Conservation (phyloP, 1,140 invertebrate genomes). For the Pomacea maculata region DNA sequence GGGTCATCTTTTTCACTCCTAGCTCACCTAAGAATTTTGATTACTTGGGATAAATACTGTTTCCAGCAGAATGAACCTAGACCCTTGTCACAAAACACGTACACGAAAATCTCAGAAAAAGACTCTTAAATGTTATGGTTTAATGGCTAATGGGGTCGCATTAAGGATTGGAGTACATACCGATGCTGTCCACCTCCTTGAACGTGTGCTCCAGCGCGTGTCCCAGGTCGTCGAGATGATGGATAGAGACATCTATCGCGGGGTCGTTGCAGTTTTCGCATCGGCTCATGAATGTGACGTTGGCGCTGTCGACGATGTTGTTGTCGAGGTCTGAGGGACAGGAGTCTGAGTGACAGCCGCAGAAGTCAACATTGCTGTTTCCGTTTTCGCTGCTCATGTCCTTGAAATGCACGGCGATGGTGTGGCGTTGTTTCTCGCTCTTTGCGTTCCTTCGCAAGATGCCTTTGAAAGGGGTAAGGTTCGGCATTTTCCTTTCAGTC, state of each 20-base stretch:
- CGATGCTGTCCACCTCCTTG: constrained; percentile 17
- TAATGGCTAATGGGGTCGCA: too few relatives aligned
- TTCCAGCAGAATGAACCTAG: too few relatives aligned
- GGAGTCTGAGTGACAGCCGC: background rate
- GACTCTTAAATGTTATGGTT: too few relatives aligned
- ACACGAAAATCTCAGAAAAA: too few relatives aligned
- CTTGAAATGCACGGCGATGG: constrained; percentile 1
- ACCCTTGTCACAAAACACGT: too few relatives aligned
- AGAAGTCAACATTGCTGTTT: background rate
- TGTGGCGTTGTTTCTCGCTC: background rate
- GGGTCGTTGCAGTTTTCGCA: background rate
- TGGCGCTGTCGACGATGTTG: background rate
- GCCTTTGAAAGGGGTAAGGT: too few relatives aligned
- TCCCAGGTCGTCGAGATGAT: constrained; percentile 17
- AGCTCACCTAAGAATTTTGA: too few relatives aligned
- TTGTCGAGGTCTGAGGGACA: background rate
- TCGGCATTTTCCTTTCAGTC: too few relatives aligned
- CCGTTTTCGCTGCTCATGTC: background rate
- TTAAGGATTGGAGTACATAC: background rate
- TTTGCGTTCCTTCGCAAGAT: constrained; percentile 9
- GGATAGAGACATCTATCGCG: background rate
- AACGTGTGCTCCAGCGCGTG: constrained; percentile 14
- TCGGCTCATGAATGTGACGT: background rate
- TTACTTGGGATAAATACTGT: too few relatives aligned
- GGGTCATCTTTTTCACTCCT: too few relatives aligned